These are phyloP conservation scores for Amphipyra tragopoginis DNA, from an alignment of 2,888 invertebrate species.

Conservation along the genomic window DNA sequence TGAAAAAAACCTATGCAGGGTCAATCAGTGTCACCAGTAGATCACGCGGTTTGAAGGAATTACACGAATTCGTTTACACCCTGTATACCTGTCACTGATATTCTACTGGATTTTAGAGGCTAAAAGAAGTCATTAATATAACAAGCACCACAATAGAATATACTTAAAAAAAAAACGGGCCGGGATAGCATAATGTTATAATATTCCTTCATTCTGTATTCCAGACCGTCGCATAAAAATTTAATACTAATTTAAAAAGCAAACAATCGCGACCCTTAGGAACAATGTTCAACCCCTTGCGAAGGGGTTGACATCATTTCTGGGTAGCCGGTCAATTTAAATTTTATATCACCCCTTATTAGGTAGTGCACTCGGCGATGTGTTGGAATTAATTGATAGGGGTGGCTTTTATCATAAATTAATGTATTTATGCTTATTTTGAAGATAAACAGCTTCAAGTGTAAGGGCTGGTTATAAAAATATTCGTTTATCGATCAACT, in stretches of 20 bases:
- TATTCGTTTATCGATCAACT: too few species aligned
- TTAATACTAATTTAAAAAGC: conserved; percentile 52
- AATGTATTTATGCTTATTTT: neutral
- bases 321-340: conserved; percentile 65
- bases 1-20: too few species aligned
- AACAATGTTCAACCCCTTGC: conserved; percentile 53
- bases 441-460: too few species aligned
- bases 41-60: too few species aligned
- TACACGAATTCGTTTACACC: too few species aligned
- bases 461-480: too few species aligned
- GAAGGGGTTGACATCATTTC: conserved; percentile 59
- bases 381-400: conserved; percentile 52
- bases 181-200: neutral
- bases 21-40: too few species aligned
- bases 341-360: conserved; percentile 70
- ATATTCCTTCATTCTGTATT: conserved; percentile 9
- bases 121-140: too few species aligned
- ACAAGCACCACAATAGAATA: too few species aligned
- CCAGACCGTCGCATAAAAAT: conserved; percentile 34
- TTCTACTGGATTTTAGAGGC: too few species aligned
- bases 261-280: conserved; percentile 41
- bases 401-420: conserved; percentile 7
- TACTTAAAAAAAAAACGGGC: too few species aligned
- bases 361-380: conserved; percentile 52
- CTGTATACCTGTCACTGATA: too few species aligned